phyloP scores from a whole-genome alignment of 92 coral and sea anemone species.

The Chrysogorgia sp. region DNA sequence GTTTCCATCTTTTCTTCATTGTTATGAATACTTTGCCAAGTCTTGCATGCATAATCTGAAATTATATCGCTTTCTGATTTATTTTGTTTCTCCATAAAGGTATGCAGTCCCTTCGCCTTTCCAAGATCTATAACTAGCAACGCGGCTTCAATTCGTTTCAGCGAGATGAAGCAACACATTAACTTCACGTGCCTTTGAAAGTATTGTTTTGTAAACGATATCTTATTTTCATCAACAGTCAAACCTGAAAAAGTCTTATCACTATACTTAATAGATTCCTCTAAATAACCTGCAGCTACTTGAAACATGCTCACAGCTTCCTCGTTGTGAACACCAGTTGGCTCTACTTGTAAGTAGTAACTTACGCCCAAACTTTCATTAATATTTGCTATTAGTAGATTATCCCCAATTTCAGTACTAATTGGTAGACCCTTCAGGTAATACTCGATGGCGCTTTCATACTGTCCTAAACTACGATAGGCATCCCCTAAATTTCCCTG shows the following conservation, averaged over 20 bases:
- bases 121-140: slow-evolving; percentile 15
- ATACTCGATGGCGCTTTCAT: slow-evolving; percentile 29
- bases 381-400: slow-evolving; percentile 22
- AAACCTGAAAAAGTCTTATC: slow-evolving; percentile 1
- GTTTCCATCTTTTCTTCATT: background rate
- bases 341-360: background rate
- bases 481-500: background rate
- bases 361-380: slow-evolving; percentile 19
- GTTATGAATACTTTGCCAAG: background rate
- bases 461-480: background rate
- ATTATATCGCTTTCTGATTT: background rate
- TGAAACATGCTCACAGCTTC: background rate
- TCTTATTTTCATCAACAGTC: slow-evolving; percentile 20
- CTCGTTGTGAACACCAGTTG: background rate
- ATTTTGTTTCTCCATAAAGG: slow-evolving; percentile 9
- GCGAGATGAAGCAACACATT: slow-evolving; percentile 22
- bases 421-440: slow-evolving; percentile 15
- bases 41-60: background rate
- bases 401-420: slow-evolving; percentile 28
- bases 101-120: slow-evolving; percentile 25
- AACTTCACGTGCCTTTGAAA: background rate
- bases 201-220: slow-evolving; percentile 20
- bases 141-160: slow-evolving; percentile 29
- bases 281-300: background rate
- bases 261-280: background rate